Conservation (phyloP, 1,140 invertebrate genomes). For the Halyomorpha halys region DNA sequence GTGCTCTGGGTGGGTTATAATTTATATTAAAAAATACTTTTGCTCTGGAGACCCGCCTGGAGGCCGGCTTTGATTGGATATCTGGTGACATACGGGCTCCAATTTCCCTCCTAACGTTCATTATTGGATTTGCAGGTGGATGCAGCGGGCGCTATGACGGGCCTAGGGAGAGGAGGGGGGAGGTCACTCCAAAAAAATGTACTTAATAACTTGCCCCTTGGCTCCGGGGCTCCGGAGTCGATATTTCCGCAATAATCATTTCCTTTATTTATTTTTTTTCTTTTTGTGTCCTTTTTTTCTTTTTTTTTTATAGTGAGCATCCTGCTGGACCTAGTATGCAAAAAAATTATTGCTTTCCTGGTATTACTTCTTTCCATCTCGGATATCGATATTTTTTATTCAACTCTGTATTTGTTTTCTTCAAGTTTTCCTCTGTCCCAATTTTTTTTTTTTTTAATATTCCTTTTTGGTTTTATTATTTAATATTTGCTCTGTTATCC, state of each 20-base stretch:
- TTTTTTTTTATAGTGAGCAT: background rate
- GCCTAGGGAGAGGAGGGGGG: background rate
- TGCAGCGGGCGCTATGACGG: background rate
- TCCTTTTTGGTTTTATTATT: too few relatives aligned
- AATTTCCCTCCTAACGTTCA: conserved; percentile 9
- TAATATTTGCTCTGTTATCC: too few relatives aligned
- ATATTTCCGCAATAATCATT: conserved; percentile 13
- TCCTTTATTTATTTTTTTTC: conserved; percentile 7
- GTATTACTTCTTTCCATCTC: too few relatives aligned
- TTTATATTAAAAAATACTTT: background rate
- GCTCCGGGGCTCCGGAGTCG: background rate
- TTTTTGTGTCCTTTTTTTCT: background rate
- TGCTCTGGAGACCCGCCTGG: background rate
- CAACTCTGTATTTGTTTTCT: too few relatives aligned
- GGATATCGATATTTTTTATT: too few relatives aligned
- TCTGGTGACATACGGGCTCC: conserved; percentile 3
- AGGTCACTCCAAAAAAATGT: background rate
- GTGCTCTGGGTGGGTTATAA: background rate
- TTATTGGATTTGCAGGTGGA: conserved; percentile 5
- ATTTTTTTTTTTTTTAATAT: too few relatives aligned
- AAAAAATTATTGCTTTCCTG: too few relatives aligned
- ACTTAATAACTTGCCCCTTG: conserved; percentile 3
- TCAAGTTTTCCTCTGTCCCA: too few relatives aligned
- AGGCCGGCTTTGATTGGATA: background rate
- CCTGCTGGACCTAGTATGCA: too few relatives aligned